Conservation (phyloP, 2,113 vertebrate genomes). For the Canis aureus region DNA sequence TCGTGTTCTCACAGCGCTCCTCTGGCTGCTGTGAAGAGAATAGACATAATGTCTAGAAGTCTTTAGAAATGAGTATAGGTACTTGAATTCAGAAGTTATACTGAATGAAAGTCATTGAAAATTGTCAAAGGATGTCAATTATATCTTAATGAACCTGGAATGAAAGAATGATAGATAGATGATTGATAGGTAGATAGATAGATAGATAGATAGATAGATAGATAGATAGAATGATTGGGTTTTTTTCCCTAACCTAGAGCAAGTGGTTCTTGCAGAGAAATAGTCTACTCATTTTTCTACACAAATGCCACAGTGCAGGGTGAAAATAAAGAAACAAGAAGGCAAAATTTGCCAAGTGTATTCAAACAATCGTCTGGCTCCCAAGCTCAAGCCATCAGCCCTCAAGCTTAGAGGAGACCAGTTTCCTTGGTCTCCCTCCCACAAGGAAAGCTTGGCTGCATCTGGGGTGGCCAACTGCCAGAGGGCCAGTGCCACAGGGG, state of each 20-base stretch:
- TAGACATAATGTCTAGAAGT: neutral
- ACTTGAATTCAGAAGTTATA: neutral
- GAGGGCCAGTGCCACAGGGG: neutral
- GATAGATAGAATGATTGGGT: neutral
- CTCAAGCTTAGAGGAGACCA: neutral
- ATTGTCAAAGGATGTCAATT: neutral
- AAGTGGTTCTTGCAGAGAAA: neutral
- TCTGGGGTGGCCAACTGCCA: fast-evolving
- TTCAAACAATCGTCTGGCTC: neutral
- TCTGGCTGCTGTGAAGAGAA: neutral
- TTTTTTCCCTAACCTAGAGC: neutral
- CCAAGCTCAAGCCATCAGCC: neutral
- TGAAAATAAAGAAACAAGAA: neutral
- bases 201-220: neutral
- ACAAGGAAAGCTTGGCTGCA: fast-evolving
- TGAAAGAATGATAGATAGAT: neutral
- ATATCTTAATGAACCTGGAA: neutral
- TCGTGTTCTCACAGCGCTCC: neutral
- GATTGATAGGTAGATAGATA: neutral
- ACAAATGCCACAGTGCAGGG: neutral
- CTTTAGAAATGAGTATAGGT: neutral
- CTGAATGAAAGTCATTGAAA: neutral
- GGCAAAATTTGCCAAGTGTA: neutral
- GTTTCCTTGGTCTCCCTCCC: neutral
- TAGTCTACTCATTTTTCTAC: neutral